phyloP scores from a whole-genome alignment of 2,113 vertebrate genomes.

The Xyrauchen texanus region DNA sequence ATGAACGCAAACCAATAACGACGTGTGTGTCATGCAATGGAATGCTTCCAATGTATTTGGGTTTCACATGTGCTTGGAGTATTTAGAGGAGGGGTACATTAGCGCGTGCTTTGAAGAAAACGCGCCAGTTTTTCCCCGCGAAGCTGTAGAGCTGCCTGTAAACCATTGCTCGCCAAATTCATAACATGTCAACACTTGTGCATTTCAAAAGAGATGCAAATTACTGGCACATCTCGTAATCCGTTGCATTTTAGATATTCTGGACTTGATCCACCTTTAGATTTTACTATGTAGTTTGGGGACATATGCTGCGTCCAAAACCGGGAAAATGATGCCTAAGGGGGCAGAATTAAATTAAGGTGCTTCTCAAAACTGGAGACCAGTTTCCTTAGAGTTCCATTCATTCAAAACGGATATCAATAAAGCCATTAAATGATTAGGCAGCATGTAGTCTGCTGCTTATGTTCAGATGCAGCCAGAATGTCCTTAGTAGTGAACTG shows the following conservation, averaged over 20 bases:
- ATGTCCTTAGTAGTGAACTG: too few species aligned
- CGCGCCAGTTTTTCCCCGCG: constrained; percentile 26
- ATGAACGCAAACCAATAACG: neutral
- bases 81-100: neutral
- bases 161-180: constrained; percentile 11
- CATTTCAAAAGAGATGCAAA: neutral
- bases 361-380: too few species aligned
- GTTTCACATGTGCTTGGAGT: neutral
- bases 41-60: neutral
- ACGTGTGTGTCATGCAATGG: neutral
- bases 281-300: neutral
- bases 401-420: too few species aligned
- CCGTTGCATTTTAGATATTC: too few species aligned
- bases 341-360: too few species aligned
- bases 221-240: neutral
- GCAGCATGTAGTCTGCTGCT: too few species aligned
- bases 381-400: too few species aligned
- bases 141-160: neutral
- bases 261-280: neutral
- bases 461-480: too few species aligned
- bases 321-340: too few species aligned
- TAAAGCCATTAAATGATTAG: too few species aligned
- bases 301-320: too few species aligned
- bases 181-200: neutral
- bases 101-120: neutral